Evolutionary conservation across 2,113 vertebrate species (phyloP).

Genomic region (Cettia cetti): DNA sequence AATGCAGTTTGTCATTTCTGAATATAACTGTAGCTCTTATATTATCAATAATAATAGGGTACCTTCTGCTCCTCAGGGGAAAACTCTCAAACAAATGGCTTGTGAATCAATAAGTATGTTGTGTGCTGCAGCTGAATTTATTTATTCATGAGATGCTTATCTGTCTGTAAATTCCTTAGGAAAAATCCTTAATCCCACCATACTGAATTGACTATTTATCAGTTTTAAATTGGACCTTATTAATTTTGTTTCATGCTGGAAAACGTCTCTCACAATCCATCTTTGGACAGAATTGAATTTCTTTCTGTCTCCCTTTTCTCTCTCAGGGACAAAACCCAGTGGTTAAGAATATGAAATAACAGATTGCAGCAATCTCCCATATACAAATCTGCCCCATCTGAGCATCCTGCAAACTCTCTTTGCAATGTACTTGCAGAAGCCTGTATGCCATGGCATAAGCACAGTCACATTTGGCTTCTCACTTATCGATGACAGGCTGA

Average conservation of each 20-base stretch:
- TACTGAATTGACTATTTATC: slow-evolving; percentile 75
- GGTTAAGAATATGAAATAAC: slow-evolving; percentile 47
- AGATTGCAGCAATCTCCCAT: slow-evolving; percentile 36
- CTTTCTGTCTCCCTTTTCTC: slow-evolving; percentile 19
- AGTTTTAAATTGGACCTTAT: slow-evolving; percentile 75
- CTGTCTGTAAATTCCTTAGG: slow-evolving; percentile 69
- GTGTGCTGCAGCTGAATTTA: slow-evolving; percentile 65
- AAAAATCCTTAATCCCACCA: slow-evolving; percentile 73
- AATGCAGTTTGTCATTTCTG: slow-evolving; percentile 61
- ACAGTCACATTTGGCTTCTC: slow-evolving; percentile 43
- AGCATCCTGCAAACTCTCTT: slow-evolving; percentile 1
- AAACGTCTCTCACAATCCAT: slow-evolving; percentile 1
- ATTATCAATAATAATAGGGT: slow-evolving; percentile 73
- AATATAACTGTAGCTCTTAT: slow-evolving; percentile 69
- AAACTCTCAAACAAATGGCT: slow-evolving; percentile 74
- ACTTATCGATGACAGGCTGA: slow-evolving; percentile 38
- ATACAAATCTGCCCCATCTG: not conserved
- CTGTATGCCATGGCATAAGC: not conserved
- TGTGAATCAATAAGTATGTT: slow-evolving; percentile 76
- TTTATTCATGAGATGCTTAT: slow-evolving; percentile 80
- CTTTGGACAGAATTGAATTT: slow-evolving; percentile 12
- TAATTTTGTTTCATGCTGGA: slow-evolving; percentile 62
- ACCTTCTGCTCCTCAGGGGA: slow-evolving; percentile 66
- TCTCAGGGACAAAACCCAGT: slow-evolving; percentile 3
- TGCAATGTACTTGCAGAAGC: slow-evolving; percentile 27